Percentiles rank a stretch among this genome's conserved stretches.
Conservation (phyloP, 1,140 invertebrate genomes). For the Cecropterus lyciades region DNA sequence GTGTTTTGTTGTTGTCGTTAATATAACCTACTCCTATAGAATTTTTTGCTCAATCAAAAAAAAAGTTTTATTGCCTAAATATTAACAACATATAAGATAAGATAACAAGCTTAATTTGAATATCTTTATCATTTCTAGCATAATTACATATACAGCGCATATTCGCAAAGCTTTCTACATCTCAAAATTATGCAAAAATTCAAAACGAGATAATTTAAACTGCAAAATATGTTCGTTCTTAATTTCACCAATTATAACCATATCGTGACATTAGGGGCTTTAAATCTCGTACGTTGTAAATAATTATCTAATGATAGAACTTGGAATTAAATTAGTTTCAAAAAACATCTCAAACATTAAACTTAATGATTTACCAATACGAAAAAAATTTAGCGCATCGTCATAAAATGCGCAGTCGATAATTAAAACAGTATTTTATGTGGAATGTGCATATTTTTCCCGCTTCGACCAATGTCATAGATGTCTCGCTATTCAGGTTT, state of each 20-base stretch:
- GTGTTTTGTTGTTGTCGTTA: too few species aligned
- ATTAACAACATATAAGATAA: neutral
- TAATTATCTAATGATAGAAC: neutral
- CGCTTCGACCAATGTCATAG: neutral
- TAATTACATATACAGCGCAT: neutral
- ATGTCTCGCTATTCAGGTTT: constrained; percentile 9
- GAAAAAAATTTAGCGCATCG: constrained; percentile 17
- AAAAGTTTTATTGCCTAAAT: neutral
- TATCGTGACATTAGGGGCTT: neutral
- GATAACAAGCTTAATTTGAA: neutral
- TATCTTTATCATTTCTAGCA: neutral
- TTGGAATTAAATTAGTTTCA: constrained; percentile 6
- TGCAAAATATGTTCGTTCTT: too few species aligned
- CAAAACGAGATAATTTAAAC: too few species aligned
- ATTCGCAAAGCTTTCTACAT: too few species aligned
- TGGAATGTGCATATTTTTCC: constrained; percentile 18
- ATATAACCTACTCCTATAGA: too few species aligned
- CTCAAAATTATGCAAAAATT: too few species aligned
- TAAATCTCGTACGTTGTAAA: neutral
- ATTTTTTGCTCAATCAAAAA: too few species aligned
- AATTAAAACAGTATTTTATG: constrained; percentile 9
- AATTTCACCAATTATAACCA: too few species aligned
- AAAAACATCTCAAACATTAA: constrained; percentile 13
- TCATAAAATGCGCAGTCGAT: constrained; percentile 17
- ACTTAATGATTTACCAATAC: constrained; percentile 13